A percentile compares a stretch with the other conserved stretches of the same genome.
Evolutionary conservation across 2,797 vertebrate genomes (phyloP).

Genomic region (Bradypodion ventrale): DNA sequence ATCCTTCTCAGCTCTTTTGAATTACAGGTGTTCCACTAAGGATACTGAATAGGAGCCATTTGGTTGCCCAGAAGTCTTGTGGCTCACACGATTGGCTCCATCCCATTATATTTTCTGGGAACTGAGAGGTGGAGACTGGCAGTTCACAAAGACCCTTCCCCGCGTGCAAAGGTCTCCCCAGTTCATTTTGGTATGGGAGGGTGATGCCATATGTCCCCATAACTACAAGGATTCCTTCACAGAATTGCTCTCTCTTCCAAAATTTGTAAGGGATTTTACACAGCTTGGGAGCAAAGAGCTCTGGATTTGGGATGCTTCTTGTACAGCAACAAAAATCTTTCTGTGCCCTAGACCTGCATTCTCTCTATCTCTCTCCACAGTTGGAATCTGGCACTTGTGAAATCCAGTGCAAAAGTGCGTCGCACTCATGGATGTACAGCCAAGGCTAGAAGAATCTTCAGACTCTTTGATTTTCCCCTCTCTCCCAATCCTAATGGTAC

Average conservation of each 20-base stretch:
- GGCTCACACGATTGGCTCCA: neutral
- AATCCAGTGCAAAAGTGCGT: neutral
- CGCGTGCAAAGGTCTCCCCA: neutral
- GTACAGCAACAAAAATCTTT: neutral
- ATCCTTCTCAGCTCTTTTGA: neutral
- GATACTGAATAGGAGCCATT: neutral
- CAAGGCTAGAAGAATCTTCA: neutral
- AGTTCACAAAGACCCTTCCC: neutral
- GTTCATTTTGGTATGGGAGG: no score
- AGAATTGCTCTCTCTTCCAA: no score
- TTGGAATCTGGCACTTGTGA: no score
- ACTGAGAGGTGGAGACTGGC: neutral
- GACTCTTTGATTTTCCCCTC: neutral
- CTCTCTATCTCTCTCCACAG: no score
- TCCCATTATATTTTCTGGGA: no score
- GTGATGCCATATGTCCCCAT: no score
- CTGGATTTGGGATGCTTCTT: neutral
- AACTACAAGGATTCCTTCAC: no score
- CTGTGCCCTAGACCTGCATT: neutral
- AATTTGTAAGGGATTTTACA: no score
- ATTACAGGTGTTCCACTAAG: fast-evolving
- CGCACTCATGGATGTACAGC: neutral
- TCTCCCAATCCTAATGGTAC: neutral
- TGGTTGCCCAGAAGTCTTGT: neutral
- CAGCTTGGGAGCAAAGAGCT: no score